Evolutionary conservation across 2,797 vertebrate genomes (phyloP), one percentile per base, ranked within the genome.

Genomic region (Neomorphus geoffroyi): DNA sequence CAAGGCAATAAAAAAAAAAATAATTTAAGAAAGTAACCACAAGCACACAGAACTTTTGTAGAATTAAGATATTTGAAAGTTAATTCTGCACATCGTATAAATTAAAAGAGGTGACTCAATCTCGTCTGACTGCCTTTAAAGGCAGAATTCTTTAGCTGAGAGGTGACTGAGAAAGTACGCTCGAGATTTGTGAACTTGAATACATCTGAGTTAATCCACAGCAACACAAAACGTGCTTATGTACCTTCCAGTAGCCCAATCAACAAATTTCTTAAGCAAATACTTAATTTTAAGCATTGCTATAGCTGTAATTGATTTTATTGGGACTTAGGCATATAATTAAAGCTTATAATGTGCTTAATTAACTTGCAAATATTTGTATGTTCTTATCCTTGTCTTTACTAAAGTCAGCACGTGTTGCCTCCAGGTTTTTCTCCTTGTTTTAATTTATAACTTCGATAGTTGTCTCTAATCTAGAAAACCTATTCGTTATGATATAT

Each of bases 251-350:
- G 80, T 80, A 77, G 32, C 9, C 33, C 32, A 60, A 14, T 30
- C 56, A 91, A 84, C 45, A 81, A 69, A 61, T 61, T 86, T 23
- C 39, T 84, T 71, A 81, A 92, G 15, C 35, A 73, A 75, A 89
- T 7, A 48, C 28, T 73, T 66, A 15, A 65, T 83, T 92, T 91
- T 56, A 73, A 91, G 21, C 15, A 69, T 37, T 33, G 27, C 15
- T 86, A 74, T 90, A 88, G 56, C 6, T 86, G 28, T 51, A 69
- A 86, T 39, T 91, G 19, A 39, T 48, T 80, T 88, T 65, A 51
- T 19, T 90, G 37, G 24, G 41, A 66, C 27, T 71, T 69, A 78
- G 21, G 30, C 4, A 51, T 80, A n/a, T 46, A 88, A 91, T 80
- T 72, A 62, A 80, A 65, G n/a, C 9, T 86, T 56, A 72, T 7